Conservation (phyloP, 2,113 vertebrate species). For the Cervus canadensis region DNA sequence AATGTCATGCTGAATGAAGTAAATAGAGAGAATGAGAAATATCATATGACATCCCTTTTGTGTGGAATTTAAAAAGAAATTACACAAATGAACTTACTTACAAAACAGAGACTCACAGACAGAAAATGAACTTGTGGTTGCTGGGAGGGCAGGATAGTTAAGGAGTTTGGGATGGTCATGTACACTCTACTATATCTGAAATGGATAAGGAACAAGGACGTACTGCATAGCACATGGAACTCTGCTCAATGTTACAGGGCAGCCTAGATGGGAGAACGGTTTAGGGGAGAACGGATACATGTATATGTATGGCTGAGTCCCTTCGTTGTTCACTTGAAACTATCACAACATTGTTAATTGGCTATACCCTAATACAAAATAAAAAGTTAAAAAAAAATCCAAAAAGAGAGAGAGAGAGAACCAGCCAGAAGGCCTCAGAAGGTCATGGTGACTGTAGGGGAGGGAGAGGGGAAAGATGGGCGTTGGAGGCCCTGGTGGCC, state of each 20-base stretch:
- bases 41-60: background rate
- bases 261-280: background rate
- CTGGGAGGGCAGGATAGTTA: background rate
- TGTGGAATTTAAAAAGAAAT: background rate
- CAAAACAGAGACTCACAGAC: background rate
- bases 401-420: background rate
- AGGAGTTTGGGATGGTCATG: background rate
- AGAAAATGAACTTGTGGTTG: background rate
- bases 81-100: background rate
- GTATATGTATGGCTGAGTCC: background rate
- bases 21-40: background rate
- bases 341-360: background rate
- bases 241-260: background rate
- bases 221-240: background rate
- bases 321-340: background rate
- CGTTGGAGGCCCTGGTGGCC: accelerated
- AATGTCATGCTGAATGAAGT: background rate
- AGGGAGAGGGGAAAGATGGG: background rate
- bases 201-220: background rate
- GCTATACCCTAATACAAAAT: background rate
- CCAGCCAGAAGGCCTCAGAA: background rate
- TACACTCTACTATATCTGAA: background rate
- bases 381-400: background rate
- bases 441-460: too few species aligned
- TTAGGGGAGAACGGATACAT: background rate